These are phyloP conservation scores for Caenorhabditis doughertyi DNA, from an alignment of 2,888 invertebrate species.

Conservation along the genomic window DNA sequence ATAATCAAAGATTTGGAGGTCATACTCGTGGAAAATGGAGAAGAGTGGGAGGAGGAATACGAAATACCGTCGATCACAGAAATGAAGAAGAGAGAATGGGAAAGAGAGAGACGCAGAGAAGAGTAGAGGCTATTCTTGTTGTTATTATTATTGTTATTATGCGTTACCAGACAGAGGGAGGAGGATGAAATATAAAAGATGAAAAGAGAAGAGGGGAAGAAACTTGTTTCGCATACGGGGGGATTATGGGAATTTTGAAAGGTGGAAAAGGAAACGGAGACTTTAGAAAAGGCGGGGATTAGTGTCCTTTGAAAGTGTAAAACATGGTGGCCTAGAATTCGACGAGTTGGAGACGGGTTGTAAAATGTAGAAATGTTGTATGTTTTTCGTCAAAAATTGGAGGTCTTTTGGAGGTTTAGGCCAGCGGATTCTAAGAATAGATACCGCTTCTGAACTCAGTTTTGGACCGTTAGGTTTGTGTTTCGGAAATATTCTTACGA, in stretches of 20 bases:
- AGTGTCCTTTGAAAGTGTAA: neutral
- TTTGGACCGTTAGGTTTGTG: too few species aligned
- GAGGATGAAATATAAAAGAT: neutral
- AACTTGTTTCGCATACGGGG: conserved; percentile 5
- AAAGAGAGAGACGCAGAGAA: neutral
- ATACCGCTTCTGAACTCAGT: too few species aligned
- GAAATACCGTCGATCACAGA: neutral
- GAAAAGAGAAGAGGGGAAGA: neutral
- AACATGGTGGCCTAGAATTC: too few species aligned
- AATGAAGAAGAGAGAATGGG: neutral
- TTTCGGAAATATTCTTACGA: too few species aligned
- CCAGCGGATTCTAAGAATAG: too few species aligned
- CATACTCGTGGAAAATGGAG: neutral
- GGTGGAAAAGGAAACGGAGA: neutral
- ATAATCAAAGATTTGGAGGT: neutral
- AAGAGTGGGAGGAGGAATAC: neutral
- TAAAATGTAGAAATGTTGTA: too few species aligned
- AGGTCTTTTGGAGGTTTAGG: too few species aligned
- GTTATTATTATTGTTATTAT: conserved; percentile 19
- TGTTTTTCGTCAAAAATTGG: too few species aligned
- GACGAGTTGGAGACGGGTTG: too few species aligned
- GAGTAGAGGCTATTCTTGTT: conserved; percentile 6
- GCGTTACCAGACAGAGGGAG: neutral
- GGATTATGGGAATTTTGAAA: conserved; percentile 15
- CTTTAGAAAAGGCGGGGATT: neutral